These are phyloP conservation scores for Xenus cinereus DNA, from an alignment of 2,113 vertebrate genomes.

Conservation along the genomic window DNA sequence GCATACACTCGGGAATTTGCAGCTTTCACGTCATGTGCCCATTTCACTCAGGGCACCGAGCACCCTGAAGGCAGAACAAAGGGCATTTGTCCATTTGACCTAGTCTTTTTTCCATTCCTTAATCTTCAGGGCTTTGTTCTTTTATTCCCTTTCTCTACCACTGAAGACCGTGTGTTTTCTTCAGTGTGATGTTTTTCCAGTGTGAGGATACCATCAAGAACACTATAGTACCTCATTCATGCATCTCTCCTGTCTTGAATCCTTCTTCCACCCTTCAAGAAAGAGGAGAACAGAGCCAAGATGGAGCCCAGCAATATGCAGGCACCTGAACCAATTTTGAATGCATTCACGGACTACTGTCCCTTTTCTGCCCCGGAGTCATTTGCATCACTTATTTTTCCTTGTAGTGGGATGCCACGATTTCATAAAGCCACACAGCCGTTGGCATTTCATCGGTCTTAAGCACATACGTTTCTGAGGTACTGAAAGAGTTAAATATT, in stretches of 20 bases:
- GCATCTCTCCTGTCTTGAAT: background rate
- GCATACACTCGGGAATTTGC: background rate
- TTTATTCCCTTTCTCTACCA: background rate
- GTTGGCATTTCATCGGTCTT: background rate
- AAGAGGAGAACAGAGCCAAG: background rate
- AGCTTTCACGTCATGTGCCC: conserved; percentile 3
- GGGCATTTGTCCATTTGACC: conserved; percentile 38
- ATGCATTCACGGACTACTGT: background rate
- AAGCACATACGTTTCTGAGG: background rate
- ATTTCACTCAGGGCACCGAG: background rate
- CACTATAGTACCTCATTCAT: background rate
- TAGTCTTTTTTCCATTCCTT: conserved; percentile 33
- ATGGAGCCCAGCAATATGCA: background rate
- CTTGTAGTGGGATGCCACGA: background rate
- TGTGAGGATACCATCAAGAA: background rate
- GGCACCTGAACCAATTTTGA: background rate
- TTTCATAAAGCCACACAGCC: background rate
- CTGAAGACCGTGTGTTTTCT: background rate
- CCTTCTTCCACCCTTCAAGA: background rate
- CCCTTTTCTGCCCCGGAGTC: background rate
- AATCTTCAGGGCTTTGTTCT: conserved; percentile 15
- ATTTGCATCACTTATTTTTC: background rate
- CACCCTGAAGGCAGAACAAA: conserved; percentile 51
- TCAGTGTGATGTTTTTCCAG: background rate
- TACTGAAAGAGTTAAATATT: conserved; percentile 8